Evolutionary conservation across 2,113 vertebrate genomes (phyloP).

Genomic region (Oncorhynchus nerka): DNA sequence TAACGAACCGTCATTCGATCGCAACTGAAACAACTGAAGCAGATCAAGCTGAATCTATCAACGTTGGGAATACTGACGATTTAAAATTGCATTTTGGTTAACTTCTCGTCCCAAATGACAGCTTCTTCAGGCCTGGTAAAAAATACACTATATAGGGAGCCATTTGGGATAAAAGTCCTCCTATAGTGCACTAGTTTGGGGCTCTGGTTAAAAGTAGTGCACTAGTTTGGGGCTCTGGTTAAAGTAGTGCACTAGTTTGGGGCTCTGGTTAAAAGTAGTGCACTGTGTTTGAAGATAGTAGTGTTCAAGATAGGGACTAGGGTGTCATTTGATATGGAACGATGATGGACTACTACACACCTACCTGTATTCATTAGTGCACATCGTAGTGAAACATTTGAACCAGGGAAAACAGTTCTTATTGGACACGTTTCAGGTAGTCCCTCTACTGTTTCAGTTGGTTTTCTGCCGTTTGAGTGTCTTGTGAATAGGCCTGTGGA

Average conservation of each 20-base stretch:
- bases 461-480: too few species aligned
- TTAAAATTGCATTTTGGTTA: not conserved
- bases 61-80: not conserved
- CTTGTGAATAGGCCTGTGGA: too few species aligned
- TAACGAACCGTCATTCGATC: not conserved
- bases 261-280: too few species aligned
- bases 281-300: not conserved
- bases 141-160: not conserved
- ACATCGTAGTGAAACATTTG: too few species aligned
- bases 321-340: not conserved
- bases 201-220: too few species aligned
- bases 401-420: too few species aligned
- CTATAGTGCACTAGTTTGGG: not conserved
- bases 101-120: not conserved
- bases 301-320: not conserved
- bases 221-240: too few species aligned
- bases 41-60: not conserved
- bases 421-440: too few species aligned
- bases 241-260: not conserved
- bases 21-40: not conserved
- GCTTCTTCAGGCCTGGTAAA: not conserved
- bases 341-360: too few species aligned
- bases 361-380: too few species aligned
- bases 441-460: too few species aligned
- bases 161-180: not conserved